Evolutionary conservation across 2,797 vertebrate species (phyloP).

Genomic region (Florisuga fusca): DNA sequence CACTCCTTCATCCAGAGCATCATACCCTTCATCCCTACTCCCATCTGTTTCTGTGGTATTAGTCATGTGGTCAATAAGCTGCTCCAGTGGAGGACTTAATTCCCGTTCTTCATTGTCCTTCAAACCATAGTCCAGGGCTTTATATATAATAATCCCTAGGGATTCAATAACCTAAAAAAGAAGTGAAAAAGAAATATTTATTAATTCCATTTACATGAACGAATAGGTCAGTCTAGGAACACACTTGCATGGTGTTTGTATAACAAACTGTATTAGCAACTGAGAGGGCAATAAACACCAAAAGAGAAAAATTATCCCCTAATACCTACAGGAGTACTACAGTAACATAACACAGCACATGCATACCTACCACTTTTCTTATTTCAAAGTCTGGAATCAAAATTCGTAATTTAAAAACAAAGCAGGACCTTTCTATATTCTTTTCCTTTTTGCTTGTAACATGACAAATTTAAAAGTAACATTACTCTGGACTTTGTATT

Average conservation of each 20-base stretch:
- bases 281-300: neutral
- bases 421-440: neutral
- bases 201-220: neutral
- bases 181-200: neutral
- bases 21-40: conserved; percentile 93
- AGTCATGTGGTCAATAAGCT: conserved; percentile 96
- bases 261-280: neutral
- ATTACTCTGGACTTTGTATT: neutral
- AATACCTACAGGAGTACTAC: neutral
- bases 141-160: conserved; percentile 97
- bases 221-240: neutral
- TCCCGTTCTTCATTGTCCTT: conserved; percentile 97
- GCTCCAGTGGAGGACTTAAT: conserved; percentile 93
- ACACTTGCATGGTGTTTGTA: neutral
- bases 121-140: conserved; percentile 96
- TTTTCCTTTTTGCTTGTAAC: neutral
- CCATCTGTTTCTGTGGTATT: conserved; percentile 86
- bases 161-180: conserved; percentile 89
- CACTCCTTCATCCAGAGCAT: conserved; percentile 90
- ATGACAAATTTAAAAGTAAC: neutral
- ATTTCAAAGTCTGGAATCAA: neutral
- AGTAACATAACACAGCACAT: neutral
- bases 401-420: neutral
- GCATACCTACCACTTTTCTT: neutral
- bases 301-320: neutral